These are phyloP conservation scores for Circaetus cinerascens DNA, from an alignment of 2,113 vertebrate genomes.

Conservation along the genomic window DNA sequence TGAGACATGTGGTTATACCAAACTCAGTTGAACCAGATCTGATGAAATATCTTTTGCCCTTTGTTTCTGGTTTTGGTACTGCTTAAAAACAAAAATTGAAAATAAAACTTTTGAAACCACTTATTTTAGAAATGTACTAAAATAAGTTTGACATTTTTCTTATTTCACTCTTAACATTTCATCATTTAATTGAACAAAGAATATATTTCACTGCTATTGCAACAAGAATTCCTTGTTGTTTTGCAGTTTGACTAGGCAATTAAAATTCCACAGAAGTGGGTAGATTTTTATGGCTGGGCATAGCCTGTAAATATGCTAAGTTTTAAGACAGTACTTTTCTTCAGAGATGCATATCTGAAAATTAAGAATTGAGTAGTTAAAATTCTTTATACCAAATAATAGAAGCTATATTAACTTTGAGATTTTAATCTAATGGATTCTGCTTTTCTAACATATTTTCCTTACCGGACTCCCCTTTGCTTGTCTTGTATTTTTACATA, in stretches of 20 bases:
- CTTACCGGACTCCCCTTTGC: background rate
- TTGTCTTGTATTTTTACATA: background rate
- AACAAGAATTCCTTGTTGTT: conserved; percentile 6
- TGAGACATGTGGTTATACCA: background rate
- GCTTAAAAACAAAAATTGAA: background rate
- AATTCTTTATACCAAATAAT: background rate
- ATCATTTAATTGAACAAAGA: background rate
- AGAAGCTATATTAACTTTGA: too few relatives aligned
- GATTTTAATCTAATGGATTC: background rate
- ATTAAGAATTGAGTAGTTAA: background rate
- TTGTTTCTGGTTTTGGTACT: background rate
- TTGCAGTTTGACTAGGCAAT: background rate
- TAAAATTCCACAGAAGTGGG: background rate
- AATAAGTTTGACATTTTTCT: background rate
- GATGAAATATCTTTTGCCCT: background rate
- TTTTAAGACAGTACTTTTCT: background rate
- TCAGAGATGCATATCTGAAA: conserved; percentile 35
- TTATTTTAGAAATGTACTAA: background rate
- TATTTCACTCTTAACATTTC: background rate
- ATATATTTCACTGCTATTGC: background rate
- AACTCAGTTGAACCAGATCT: background rate
- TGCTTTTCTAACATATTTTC: conserved; percentile 61
- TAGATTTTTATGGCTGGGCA: background rate
- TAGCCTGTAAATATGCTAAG: background rate
- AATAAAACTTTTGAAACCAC: background rate